phyloP scores from a whole-genome alignment of 2,888 invertebrate species.

The Drosophila gaucha region DNA sequence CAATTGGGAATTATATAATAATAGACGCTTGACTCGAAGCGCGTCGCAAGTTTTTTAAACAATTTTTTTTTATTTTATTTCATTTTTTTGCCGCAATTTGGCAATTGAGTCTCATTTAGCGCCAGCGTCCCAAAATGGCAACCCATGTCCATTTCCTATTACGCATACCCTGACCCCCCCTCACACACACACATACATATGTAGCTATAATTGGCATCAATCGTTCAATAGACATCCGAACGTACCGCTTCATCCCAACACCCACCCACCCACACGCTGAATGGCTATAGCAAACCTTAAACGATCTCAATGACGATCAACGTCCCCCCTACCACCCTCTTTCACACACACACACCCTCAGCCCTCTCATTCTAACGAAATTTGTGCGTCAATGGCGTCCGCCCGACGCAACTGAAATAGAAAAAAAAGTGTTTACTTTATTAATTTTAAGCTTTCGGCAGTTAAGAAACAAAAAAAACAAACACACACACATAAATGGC shows the following conservation, averaged over 20 bases:
- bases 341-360: not conserved
- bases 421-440: conserved; percentile 70
- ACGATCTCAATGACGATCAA: conserved; percentile 35
- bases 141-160: conserved; percentile 27
- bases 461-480: conserved; percentile 61
- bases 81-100: conserved; percentile 56
- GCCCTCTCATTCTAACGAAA: conserved; percentile 31
- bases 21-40: conserved; percentile 9
- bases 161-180: not conserved
- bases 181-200: not conserved
- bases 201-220: conserved; percentile 58
- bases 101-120: conserved; percentile 72
- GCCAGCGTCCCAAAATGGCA: conserved; percentile 61
- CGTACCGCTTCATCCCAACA: conserved; percentile 4
- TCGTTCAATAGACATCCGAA: conserved; percentile 72
- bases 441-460: conserved; percentile 77
- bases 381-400: conserved; percentile 54
- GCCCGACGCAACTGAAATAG: conserved; percentile 39
- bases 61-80: conserved; percentile 45
- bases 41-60: conserved; percentile 49
- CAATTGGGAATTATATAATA: conserved; percentile 63
- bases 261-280: conserved; percentile 29
- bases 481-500: conserved; percentile 3
- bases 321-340: not conserved
- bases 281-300: conserved; percentile 9